These are phyloP conservation scores for Apteryx mantelli DNA, from an alignment of 2,113 vertebrate species.

Conservation along the genomic window DNA sequence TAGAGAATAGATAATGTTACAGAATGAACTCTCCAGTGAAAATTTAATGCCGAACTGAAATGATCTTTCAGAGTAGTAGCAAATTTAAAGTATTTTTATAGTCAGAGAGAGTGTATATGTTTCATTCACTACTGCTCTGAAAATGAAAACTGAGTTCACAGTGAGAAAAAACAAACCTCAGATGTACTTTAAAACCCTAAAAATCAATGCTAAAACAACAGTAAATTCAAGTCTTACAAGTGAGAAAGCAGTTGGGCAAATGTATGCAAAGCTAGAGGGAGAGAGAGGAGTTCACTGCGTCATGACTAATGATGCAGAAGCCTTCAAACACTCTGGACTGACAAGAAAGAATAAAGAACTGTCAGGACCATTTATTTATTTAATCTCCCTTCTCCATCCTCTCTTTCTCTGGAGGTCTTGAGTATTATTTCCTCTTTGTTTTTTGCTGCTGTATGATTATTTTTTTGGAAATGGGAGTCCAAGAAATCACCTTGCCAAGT, in stretches of 20 bases:
- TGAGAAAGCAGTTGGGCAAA: background rate
- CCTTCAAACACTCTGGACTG: slow-evolving; percentile 29
- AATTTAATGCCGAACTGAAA: background rate
- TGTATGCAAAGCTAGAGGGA: background rate
- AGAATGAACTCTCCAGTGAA: background rate
- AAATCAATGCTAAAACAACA: background rate
- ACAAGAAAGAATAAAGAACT: slow-evolving; percentile 10
- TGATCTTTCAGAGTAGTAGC: background rate
- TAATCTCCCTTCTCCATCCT: background rate
- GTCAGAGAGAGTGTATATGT: background rate
- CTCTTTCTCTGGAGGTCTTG: background rate
- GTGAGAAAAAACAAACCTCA: background rate
- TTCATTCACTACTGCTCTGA: background rate
- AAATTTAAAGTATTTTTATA: background rate
- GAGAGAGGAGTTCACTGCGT: background rate
- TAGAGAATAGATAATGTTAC: background rate
- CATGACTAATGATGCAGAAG: slow-evolving; percentile 23
- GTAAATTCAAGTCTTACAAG: background rate
- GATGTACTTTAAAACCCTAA: background rate
- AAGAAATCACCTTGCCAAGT: background rate
- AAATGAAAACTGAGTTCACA: background rate
- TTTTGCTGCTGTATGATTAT: background rate
- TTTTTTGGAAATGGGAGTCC: background rate
- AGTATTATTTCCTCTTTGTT: background rate
- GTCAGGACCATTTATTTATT: background rate